These are phyloP conservation scores for Schizothorax lantsangensis DNA, from an alignment of 2,797 vertebrate genomes.

Conservation along the genomic window DNA sequence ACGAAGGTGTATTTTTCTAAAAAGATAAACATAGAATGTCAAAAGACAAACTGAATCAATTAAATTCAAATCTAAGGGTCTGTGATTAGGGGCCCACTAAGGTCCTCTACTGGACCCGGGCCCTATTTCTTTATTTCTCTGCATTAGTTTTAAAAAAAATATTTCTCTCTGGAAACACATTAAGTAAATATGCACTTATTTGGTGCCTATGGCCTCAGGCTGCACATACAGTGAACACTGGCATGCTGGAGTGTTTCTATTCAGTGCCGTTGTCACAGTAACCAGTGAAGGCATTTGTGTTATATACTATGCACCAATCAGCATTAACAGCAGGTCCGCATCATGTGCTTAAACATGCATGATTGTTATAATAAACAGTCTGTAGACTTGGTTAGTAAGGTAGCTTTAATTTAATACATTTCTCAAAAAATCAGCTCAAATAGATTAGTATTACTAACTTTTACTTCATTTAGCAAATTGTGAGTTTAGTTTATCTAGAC, in stretches of 20 bases:
- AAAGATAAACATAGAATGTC: background rate
- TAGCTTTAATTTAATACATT: background rate
- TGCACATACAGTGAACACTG: conserved; percentile 6
- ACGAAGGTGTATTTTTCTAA: background rate
- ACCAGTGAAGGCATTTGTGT: conserved; percentile 48
- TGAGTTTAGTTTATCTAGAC: background rate
- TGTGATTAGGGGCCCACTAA: background rate
- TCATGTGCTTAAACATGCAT: background rate
- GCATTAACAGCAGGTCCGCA: conserved; percentile 12
- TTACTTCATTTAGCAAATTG: background rate
- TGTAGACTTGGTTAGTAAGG: background rate
- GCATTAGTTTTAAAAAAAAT: background rate
- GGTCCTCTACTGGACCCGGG: background rate
- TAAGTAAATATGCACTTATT: conserved; percentile 20
- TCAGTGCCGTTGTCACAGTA: conserved; percentile 55
- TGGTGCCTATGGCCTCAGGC: background rate
- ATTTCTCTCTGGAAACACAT: background rate
- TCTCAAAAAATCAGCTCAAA: background rate
- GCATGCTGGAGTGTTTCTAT: conserved; percentile 16
- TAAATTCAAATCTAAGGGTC: background rate
- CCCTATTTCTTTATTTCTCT: background rate
- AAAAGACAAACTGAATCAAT: background rate
- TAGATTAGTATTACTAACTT: background rate
- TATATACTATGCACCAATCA: conserved; percentile 26
- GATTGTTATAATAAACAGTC: background rate